Evolutionary conservation across 2,888 invertebrate genomes (phyloP).

Genomic region (Ashinkailepas kermadecensis): DNA sequence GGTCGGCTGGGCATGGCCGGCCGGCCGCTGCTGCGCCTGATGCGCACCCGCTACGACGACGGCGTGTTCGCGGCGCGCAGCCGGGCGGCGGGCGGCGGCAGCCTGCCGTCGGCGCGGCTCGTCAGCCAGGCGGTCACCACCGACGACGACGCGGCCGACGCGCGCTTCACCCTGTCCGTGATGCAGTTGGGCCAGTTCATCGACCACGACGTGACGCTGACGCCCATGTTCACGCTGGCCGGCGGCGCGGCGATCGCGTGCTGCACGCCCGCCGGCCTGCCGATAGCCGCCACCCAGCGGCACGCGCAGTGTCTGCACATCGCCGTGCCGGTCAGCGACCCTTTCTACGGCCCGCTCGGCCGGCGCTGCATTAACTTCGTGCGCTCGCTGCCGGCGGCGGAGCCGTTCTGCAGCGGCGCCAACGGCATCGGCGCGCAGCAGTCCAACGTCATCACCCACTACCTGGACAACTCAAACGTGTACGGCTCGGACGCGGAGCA

Average conservation of each 20-base stretch:
- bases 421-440: conserved; percentile 37
- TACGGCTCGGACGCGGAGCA: conserved; percentile 61
- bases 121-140: conserved; percentile 28
- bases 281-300: conserved; percentile 32
- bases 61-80: neutral
- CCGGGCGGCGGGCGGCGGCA: conserved; percentile 27
- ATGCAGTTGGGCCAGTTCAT: conserved; percentile 34
- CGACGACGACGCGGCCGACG: conserved; percentile 27
- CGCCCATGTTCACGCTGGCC: conserved; percentile 30
- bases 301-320: conserved; percentile 63
- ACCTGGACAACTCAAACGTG: conserved; percentile 62
- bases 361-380: conserved; percentile 63
- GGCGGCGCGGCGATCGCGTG: conserved; percentile 26
- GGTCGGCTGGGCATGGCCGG: conserved; percentile 30
- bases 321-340: conserved; percentile 51
- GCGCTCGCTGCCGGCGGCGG: conserved; percentile 44
- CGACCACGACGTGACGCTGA: conserved; percentile 32
- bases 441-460: conserved; percentile 70
- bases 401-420: neutral
- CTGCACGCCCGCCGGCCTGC: neutral
- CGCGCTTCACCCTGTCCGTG: conserved; percentile 30
- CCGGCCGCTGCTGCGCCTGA: conserved; percentile 22
- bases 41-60: neutral
- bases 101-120: conserved; percentile 36
- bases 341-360: conserved; percentile 38